Evolutionary conservation across 2,888 invertebrate species (phyloP).

Genomic region (Dicycla oo): DNA sequence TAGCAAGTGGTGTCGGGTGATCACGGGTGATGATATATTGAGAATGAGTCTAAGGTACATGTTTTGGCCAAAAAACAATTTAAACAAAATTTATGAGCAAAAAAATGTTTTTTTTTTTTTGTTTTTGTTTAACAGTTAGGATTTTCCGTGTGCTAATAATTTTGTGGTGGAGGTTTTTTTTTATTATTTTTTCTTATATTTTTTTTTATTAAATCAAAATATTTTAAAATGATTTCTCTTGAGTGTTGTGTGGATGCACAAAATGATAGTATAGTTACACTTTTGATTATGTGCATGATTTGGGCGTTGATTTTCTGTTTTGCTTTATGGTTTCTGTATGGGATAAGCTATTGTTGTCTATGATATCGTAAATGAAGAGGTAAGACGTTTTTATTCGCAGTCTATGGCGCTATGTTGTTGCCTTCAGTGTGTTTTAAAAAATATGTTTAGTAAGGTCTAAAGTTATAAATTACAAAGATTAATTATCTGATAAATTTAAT

Average conservation of each 20-base stretch:
- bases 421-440: slow-evolving; percentile 60
- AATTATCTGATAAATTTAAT: too few species aligned
- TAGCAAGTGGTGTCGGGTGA: slow-evolving; percentile 90
- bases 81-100: slow-evolving; percentile 41
- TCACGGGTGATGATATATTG: slow-evolving; percentile 94
- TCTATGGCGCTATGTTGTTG: slow-evolving; percentile 60
- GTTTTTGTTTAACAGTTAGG: slow-evolving; percentile 57
- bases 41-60: slow-evolving; percentile 94
- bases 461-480: too few species aligned
- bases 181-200: not conserved
- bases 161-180: slow-evolving; percentile 62
- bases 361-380: slow-evolving; percentile 39
- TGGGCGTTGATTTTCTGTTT: slow-evolving; percentile 62
- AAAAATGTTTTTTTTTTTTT: slow-evolving; percentile 51
- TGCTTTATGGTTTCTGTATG: slow-evolving; percentile 58
- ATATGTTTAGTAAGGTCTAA: slow-evolving; percentile 26
- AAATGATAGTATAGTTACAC: slow-evolving; percentile 59
- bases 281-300: slow-evolving; percentile 65
- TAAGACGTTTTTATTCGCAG: slow-evolving; percentile 56
- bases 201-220: not conserved
- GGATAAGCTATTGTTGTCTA: slow-evolving; percentile 44
- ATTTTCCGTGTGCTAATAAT: slow-evolving; percentile 63
- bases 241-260: slow-evolving; percentile 66
- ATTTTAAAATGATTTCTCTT: slow-evolving; percentile 33
- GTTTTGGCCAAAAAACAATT: slow-evolving; percentile 56